A percentile compares a stretch with the other conserved stretches of the same genome.
Evolutionary conservation across 2,888 invertebrate species (phyloP).

Genomic region (Eurois occulta): DNA sequence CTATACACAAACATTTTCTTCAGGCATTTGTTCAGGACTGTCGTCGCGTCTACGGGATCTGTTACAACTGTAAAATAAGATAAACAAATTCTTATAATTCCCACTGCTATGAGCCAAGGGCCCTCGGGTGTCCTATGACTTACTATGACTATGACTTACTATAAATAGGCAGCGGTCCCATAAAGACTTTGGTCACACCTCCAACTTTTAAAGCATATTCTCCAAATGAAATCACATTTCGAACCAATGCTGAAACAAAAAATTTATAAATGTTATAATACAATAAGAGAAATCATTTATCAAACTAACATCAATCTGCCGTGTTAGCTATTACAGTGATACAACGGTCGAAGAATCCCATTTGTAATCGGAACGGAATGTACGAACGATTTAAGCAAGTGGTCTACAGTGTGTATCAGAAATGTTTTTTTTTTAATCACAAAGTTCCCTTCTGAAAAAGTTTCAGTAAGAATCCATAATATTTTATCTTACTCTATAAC

Average conservation of each 20-base stretch:
- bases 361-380: background rate
- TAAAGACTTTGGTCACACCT: background rate
- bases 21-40: constrained; percentile 2
- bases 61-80: constrained; percentile 1
- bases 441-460: background rate
- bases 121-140: no score
- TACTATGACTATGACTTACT: background rate
- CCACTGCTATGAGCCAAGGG: background rate
- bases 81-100: background rate
- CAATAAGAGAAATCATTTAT: background rate
- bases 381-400: background rate
- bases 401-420: background rate
- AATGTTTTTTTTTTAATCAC: no score
- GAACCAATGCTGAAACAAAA: background rate
- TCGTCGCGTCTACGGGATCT: background rate
- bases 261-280: no score
- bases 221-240: background rate
- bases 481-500: background rate
- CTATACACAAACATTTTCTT: constrained; percentile 5
- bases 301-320: background rate
- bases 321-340: background rate
- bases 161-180: constrained; percentile 1
- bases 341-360: no score
- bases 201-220: background rate
- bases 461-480: no score